Evolutionary conservation across 1,140 invertebrate species (phyloP).

Genomic region (Tenebrio molitor): DNA sequence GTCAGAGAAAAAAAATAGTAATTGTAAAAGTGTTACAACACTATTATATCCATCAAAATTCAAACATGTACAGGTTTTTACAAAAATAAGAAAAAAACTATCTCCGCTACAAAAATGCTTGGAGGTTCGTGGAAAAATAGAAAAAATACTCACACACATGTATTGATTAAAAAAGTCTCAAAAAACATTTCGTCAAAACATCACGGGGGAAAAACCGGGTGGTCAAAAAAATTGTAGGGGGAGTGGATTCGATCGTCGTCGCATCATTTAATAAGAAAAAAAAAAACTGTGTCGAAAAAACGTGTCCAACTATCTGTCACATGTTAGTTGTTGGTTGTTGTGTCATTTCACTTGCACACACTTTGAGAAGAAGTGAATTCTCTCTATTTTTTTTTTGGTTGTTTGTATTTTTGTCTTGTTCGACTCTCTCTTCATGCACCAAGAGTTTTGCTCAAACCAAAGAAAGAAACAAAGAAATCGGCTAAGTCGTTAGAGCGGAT

Average conservation of each 20-base stretch:
- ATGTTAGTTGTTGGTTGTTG: constrained; percentile 47
- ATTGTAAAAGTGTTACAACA: constrained; percentile 63
- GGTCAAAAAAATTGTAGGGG: constrained; percentile 41
- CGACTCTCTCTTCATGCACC: constrained; percentile 25
- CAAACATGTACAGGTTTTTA: constrained; percentile 45
- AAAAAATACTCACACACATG: constrained; percentile 67
- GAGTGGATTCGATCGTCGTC: constrained; percentile 40
- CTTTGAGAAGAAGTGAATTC: constrained; percentile 28
- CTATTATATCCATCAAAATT: constrained; percentile 59
- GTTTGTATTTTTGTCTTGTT: too few relatives aligned
- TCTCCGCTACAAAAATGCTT: constrained; percentile 68
- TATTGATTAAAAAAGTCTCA: constrained; percentile 62
- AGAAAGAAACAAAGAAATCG: constrained; percentile 18
- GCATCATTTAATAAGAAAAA: not conserved
- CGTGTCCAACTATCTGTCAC: constrained; percentile 55
- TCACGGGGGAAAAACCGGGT: constrained; percentile 44
- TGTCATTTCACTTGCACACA: constrained; percentile 51
- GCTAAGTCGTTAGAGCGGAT: constrained; percentile 28
- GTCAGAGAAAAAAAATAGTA: constrained; percentile 66
- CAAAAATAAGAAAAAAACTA: constrained; percentile 54
- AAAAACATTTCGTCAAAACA: constrained; percentile 42
- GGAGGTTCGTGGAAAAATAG: constrained; percentile 58
- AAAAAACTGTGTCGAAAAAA: constrained; percentile 50
- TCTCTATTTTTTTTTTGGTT: constrained; percentile 6
- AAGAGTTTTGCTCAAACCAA: constrained; percentile 9